Evolutionary conservation across 2,113 vertebrate species (phyloP), one percentile per base, ranked within the genome.

Genomic region (Passer montanus): DNA sequence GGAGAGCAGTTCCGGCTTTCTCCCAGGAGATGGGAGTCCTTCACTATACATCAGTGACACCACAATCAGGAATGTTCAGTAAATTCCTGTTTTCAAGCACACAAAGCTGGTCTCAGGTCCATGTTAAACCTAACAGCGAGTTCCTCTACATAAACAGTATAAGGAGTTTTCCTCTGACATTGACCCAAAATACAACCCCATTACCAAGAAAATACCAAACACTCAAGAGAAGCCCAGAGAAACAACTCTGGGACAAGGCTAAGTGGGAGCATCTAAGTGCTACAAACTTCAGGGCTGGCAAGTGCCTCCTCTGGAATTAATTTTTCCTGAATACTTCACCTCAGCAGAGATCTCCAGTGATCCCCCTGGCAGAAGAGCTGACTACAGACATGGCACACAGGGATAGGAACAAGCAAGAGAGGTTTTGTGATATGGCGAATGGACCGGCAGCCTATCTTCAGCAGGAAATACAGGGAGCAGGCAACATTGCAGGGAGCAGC

Each of bases 1-100:
- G 77, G 23, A 28, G 2, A 41, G 53, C 1, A 24, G 35, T 64
- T 84, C 37, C 11, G 37, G 30, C n/a, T 76, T 56, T 35, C 43
- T 47, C 30, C 26, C 2, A 2, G 2, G 7, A 43, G 39, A 28
- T 2, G 6, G 22, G 20, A 46, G 41, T 11, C 35, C 23, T 60
- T 60, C 1, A 0, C 35, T 13, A 14, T 41, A 9, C 58, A 18
- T 11, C 1, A 7, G 7, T 9, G 28, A 56, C 37, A 58, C 46
- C 2, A 30, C 28, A 37, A 46, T 23, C 33, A 33, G 47, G 50
- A 47, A n/a, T 2, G 21, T 2, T 8, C 4, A 1, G 33, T 28
- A 41, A 64, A 50, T 2, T 4, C 11, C 33, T 3, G 1, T 13
- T 87, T 69, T 60, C 15, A 87, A 64, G 28, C 14, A 27, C 46